Evolutionary conservation across 2,113 vertebrate species (phyloP), one percentile per base, ranked within the genome.

Genomic region (Engraulis encrasicolus): DNA sequence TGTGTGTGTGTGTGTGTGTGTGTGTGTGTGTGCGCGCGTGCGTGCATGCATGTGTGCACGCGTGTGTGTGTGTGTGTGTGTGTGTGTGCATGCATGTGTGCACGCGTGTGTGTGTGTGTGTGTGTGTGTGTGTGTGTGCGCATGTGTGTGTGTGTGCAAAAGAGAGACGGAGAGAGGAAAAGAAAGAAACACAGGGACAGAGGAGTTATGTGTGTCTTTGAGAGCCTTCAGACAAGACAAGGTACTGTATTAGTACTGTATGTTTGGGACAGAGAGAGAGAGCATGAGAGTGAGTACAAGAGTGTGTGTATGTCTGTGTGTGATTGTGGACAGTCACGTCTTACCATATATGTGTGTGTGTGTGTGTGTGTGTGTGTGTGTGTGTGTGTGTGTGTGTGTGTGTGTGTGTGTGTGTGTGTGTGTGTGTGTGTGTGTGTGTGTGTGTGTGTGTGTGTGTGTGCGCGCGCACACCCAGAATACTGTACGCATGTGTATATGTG

Each of bases 101-200:
- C 20, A 5, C 6, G 77, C 6, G 78, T 37, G 78, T 37, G 78
- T 50, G 40, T 78, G 77, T 58, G 81, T 31, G 83, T 34, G 31
- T 50, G 80, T 74, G 74, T 81, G 81, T 71, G 58, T 74, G 87
- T 52, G 81, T 81, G 79, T 81, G 87, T 83, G 80, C 58, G 71
- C 50, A 80, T 84, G 85, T 84, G 85, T 84, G 84, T 87, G 83
- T 38, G 87, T 87, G 85, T 82, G 80, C 74, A 45, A 23, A 6
- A 58, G 2, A 58, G 54, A 58, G 54, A 6, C 6, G 7, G 54
- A 58, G 20, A 58, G 20, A 58, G 20, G 23, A 7, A 5, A n/a
- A 58, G 19, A 58, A n/a, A 58, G 80, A n/a, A 36, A 19, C 31
- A 54, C 5, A 58, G 20, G 23, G 19, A n/a, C 6, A 58, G 54